Percentiles rank a stretch among this genome's conserved stretches.
phyloP scores from a whole-genome alignment of 1,140 invertebrate species.

The Contarinia nasturtii region DNA sequence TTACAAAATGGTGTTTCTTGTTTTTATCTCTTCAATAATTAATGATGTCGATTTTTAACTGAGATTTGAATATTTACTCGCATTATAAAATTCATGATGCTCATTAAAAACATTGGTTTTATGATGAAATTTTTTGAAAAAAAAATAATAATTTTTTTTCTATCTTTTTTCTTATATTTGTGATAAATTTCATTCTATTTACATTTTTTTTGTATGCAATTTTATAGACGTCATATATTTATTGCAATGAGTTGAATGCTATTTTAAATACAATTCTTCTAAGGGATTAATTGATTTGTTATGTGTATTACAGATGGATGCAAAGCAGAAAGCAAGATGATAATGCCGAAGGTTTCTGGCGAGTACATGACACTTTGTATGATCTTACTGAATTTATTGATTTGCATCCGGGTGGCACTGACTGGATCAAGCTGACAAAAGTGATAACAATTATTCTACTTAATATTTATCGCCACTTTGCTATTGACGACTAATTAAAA shows the following conservation, averaged over 20 bases:
- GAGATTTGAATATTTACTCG: too few species aligned
- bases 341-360: constrained; percentile 45
- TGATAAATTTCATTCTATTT: too few species aligned
- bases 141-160: too few species aligned
- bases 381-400: constrained; percentile 39
- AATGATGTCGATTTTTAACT: too few species aligned
- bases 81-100: neutral
- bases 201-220: too few species aligned
- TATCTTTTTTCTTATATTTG: too few species aligned
- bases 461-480: too few species aligned
- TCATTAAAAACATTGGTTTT: neutral
- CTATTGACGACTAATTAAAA: neutral
- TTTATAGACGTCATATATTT: too few species aligned
- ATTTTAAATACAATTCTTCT: neutral
- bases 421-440: constrained; percentile 42
- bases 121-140: too few species aligned
- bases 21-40: too few species aligned
- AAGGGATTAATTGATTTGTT: neutral
- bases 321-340: constrained; percentile 35
- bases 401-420: constrained; percentile 44
- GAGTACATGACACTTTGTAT: constrained; percentile 44
- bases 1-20: too few species aligned
- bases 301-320: constrained; percentile 26
- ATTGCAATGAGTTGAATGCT: neutral
- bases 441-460: constrained; percentile 11